Evolutionary conservation across 2,113 vertebrate species (phyloP).

Genomic region (Myocastor coypus): DNA sequence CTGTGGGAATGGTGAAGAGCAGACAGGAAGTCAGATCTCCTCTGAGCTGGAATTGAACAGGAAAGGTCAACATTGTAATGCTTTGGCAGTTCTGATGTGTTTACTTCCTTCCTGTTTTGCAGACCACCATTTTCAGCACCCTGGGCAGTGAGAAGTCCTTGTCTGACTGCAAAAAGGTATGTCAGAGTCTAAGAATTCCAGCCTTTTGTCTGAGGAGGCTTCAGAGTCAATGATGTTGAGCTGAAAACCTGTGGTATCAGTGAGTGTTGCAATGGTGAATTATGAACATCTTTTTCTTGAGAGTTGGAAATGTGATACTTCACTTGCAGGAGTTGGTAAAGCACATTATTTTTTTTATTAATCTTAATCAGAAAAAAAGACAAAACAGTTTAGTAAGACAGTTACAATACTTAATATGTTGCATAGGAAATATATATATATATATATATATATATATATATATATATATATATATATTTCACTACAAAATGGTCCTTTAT

Average conservation of each 20-base stretch:
- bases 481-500: no score
- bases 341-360: neutral
- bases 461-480: no score
- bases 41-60: neutral
- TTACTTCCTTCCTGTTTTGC: constrained; percentile 72
- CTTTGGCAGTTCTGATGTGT: neutral
- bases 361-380: no score
- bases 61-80: neutral
- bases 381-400: no score
- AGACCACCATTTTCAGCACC: constrained; percentile 84
- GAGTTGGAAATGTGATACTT: constrained; percentile 10
- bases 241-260: neutral
- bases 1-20: neutral
- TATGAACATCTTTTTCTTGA: neutral
- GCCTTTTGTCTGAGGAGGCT: neutral
- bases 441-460: no score
- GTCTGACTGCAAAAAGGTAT: constrained; percentile 83
- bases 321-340: constrained; percentile 7
- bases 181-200: neutral
- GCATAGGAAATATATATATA: no score
- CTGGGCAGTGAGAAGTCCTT: constrained; percentile 81
- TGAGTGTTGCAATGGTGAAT: neutral
- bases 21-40: neutral
- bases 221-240: neutral
- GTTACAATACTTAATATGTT: no score